Evolutionary conservation across 2,888 invertebrate genomes (phyloP), one percentile per base, ranked within the genome.

Genomic region (Xestobium rufovillosum): DNA sequence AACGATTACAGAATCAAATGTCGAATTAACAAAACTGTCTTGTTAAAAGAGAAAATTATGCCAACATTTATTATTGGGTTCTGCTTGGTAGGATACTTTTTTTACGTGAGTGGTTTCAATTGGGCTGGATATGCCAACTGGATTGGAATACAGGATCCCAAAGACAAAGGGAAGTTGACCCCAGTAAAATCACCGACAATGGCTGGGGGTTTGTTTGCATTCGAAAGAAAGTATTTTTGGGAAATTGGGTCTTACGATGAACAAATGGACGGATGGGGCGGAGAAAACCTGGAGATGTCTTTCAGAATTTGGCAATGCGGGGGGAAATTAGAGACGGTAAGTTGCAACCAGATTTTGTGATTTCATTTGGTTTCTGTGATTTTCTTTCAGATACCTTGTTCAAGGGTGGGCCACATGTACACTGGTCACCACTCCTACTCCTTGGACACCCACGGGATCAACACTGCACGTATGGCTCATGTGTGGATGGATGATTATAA

Each of bases 401-500:
- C 95, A 0, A 76, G 92, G 32, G 95, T 97, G 3, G 96, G 96
- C 0, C 96, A 96, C 64, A 90, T 96, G 48, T 96, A 95, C 69
- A 73, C 94, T 29, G 76, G 83, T 48, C 95, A 94, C 64, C 95
- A 96, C 66, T 97, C 97, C 0, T 97, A 97, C 67, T 76, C 78
- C 51, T 84, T 94, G 41, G 88, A 96, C 64, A 94, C 95, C 0
- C 96, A 96, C 65, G 96, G 94, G 50, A 84, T 95, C 41, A 97
- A 97, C 67, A 95, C 95, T 0, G 94, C 91, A 26, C 77, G 97
- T 23, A 75, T 95, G 67, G 95, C 90, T 0, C 82, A 90, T 35
- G 94, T 94, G 3, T 96, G 96, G 96, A 95, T 96, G 96, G 96
- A 97, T 60, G 89, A 89, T 31, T 97, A 92, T 60, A 89, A 91